Percentiles rank a stretch among this genome's conserved stretches.
These are phyloP conservation scores for Todus mexicanus DNA, from an alignment of 2,797 vertebrate species.

Conservation along the genomic window DNA sequence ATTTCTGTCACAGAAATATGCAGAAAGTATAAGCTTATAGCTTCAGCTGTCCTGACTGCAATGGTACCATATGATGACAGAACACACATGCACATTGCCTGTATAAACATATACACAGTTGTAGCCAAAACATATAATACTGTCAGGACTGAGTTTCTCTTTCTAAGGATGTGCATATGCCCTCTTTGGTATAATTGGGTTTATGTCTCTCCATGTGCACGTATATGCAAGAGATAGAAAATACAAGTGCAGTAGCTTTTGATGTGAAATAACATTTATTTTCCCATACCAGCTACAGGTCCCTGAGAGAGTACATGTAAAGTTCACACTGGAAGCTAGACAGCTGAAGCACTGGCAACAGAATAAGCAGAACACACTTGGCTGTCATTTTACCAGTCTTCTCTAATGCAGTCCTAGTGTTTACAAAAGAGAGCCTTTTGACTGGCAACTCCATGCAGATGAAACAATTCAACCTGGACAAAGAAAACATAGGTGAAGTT, in stretches of 20 bases:
- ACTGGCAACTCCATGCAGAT: background rate
- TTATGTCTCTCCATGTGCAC: background rate
- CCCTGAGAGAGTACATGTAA: background rate
- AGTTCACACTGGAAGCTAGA: background rate
- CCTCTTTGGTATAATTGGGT: background rate
- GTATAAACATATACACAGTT: conserved; percentile 29
- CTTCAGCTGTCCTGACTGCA: conserved; percentile 26
- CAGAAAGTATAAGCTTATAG: conserved; percentile 15
- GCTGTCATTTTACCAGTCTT: background rate
- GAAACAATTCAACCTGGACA: background rate
- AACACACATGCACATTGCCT: conserved; percentile 18
- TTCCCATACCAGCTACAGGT: conserved; percentile 9
- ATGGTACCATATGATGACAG: conserved; percentile 36
- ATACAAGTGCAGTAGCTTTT: background rate
- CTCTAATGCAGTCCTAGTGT: background rate
- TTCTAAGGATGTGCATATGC: conserved; percentile 13
- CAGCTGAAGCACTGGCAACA: background rate
- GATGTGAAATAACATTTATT: conserved; percentile 19
- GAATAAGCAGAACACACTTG: background rate
- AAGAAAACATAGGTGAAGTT: background rate
- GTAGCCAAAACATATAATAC: conserved; percentile 11
- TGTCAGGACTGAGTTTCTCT: conserved; percentile 27
- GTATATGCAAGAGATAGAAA: conserved; percentile 1
- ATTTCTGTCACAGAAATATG: conserved; percentile 45
- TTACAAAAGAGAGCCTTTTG: background rate